Evolutionary conservation across 2,888 invertebrate genomes (phyloP).

Genomic region (Lutraria lutraria): DNA sequence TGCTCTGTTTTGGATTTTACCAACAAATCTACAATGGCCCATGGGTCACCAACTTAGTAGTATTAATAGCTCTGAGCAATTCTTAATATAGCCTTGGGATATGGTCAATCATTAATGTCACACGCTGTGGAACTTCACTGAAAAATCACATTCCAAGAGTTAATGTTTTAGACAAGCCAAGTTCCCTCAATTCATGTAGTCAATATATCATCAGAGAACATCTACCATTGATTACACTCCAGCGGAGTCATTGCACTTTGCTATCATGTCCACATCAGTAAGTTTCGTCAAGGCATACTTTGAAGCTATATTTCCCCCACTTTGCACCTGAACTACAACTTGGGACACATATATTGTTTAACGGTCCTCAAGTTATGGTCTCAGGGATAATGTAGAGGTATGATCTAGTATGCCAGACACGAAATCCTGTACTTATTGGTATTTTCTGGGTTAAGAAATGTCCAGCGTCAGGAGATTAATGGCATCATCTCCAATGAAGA

Average conservation of each 20-base stretch:
- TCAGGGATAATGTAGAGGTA: constrained; percentile 67
- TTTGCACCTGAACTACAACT: constrained; percentile 70
- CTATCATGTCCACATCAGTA: neutral
- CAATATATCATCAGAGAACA: no score
- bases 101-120: no score
- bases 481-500: neutral
- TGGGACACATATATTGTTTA: constrained; percentile 56
- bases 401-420: constrained; percentile 32
- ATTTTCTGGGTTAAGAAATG: neutral
- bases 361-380: constrained; percentile 72
- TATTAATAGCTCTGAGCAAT: no score
- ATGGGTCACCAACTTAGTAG: no score
- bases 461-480: neutral
- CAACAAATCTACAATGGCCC: no score
- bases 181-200: no score
- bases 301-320: constrained; percentile 44
- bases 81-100: no score
- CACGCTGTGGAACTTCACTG: no score
- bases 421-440: neutral
- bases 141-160: no score
- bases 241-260: neutral
- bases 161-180: no score
- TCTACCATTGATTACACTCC: neutral
- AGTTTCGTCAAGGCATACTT: constrained; percentile 27
- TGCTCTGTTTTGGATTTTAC: no score